Base-by-base conservation (phyloP, 2,888 invertebrate species). In the Eumerus sabulonum region DNA sequence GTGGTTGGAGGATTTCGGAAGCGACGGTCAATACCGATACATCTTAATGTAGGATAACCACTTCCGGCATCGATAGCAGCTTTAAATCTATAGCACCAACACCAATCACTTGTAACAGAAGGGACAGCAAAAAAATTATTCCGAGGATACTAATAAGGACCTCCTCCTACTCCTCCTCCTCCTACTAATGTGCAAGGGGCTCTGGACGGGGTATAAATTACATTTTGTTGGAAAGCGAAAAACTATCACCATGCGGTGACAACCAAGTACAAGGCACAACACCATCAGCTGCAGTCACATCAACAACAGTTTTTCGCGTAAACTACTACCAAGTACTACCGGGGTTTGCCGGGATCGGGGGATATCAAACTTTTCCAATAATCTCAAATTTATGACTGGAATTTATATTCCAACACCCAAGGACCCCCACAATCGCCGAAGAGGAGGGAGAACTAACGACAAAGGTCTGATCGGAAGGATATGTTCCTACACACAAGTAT, bases 351-450 rank as follows among this genome's bases (percentile, higher is more conserved):
- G 13, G 11, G 5, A 9, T n/a, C 12, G 2, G 50, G 45, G 47
- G 67, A 62, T 54, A 81, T 81, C 76, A 81, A 81, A 81, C 81
- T 81, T 81, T 81, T 81, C 81, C 76, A 76, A 81, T 76, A 81
- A 81, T 70, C 74, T 76, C 47, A 76, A 81, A 81, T 81, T 81
- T 81, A 81, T 81, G 81, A 66, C 81, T 70, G 62, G 71, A 81
- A 81, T 81, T 81, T 81, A 81, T 81, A 71, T 81, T 70, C 70
- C 3, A 64, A 60, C 53, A 77, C 57, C 48, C 18, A 47, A 18
- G 45, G 51, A 56, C 57, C 50, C 17, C 35, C n/a, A 27, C 27
- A 27, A 27, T 7, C 27, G 2, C 27, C 3, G 27, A 27, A 4
- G 27, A 4, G 2, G 27, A 27, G 3, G 2, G 2, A 27, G 7